Conservation (phyloP, 2,797 vertebrate species). For the Aeoliscus strigatus region DNA sequence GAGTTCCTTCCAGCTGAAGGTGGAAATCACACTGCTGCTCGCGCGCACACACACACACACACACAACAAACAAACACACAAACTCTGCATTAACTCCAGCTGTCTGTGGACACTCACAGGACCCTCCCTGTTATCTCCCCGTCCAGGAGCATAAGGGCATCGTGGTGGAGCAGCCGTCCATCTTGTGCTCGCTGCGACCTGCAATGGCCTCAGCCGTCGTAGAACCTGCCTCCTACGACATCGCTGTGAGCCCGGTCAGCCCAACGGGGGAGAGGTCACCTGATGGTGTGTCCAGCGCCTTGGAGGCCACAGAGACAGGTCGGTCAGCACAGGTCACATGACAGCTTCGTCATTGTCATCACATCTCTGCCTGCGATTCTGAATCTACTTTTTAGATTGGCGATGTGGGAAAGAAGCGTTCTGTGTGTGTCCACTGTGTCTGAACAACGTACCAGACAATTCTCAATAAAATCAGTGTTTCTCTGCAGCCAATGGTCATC, state of each 20-base stretch:
- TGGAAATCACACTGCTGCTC: too few relatives aligned
- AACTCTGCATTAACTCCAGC: conserved; percentile 14
- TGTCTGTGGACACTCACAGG: conserved; percentile 38
- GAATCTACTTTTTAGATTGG: too few relatives aligned
- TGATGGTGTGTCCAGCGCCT: conserved; percentile 89
- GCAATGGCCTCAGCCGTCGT: conserved; percentile 68
- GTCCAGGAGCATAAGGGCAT: conserved; percentile 87
- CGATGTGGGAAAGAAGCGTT: too few relatives aligned
- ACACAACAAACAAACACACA: conserved; percentile 2
- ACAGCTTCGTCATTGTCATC: too few relatives aligned
- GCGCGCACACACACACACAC: too few relatives aligned
- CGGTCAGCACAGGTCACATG: conserved; percentile 48
- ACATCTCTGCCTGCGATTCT: too few relatives aligned
- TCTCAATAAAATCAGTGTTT: conserved; percentile 97
- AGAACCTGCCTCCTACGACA: conserved; percentile 68
- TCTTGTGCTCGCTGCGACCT: conserved; percentile 77
- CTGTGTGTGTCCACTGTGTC: neutral
- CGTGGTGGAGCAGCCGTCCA: conserved; percentile 88
- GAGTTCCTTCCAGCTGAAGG: neutral
- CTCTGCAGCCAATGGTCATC: conserved; percentile 83
- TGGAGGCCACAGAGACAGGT: conserved; percentile 91
- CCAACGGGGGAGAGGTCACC: conserved; percentile 86
- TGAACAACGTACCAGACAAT: conserved; percentile 88
- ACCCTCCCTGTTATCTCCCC: conserved; percentile 33
- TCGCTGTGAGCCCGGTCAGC: conserved; percentile 72